Base-by-base conservation (phyloP, 2,888 invertebrate species). In the Sturmia bella region DNA sequence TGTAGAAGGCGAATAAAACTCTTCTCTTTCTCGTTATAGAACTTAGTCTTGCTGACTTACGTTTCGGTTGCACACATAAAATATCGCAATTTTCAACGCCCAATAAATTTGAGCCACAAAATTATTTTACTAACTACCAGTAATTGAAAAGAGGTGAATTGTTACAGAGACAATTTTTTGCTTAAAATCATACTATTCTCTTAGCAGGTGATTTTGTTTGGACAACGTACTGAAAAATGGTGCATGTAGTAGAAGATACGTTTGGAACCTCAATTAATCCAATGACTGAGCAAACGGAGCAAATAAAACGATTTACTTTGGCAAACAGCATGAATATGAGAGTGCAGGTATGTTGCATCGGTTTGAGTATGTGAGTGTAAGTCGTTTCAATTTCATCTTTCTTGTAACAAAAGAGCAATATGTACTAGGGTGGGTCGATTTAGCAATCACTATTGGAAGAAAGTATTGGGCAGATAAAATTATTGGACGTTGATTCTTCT, bases 291-390 rank as follows among this genome's bases (percentile, higher is more conserved):
- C 63, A 87, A 15, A 61, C 70, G 37, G 88, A 86, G 15, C 52
- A 69, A 37, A 87, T 90, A 41, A 87, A 86, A 7, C 88, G 90
- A 11, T 90, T 89, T 61, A 91, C 90, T 2, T 83, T 90, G 24
- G 74, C 82, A 57, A 91, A 90, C 84, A 86, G 86, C 32, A 74
- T 80, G 80, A 41, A 80, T 43, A 84, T 84, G 84, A 75, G 70
- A 74, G 83, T 85, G 59, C 87, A 87, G 85, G 87, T 87, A 66
- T n/a, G n/a, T n/a, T n/a, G n/a, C n/a, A n/a, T n/a, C n/a, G n/a
- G n/a, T n/a, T n/a, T n/a, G n/a, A n/a, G n/a, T n/a, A n/a, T n/a
- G n/a, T n/a, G n/a, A n/a, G n/a, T n/a, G n/a, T n/a, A n/a, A n/a
- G n/a, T n/a, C n/a, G n/a, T n/a, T n/a, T n/a, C n/a, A n/a, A n/a